Evolutionary conservation across 2,888 invertebrate genomes (phyloP).

Genomic region (Acleris laterana): DNA sequence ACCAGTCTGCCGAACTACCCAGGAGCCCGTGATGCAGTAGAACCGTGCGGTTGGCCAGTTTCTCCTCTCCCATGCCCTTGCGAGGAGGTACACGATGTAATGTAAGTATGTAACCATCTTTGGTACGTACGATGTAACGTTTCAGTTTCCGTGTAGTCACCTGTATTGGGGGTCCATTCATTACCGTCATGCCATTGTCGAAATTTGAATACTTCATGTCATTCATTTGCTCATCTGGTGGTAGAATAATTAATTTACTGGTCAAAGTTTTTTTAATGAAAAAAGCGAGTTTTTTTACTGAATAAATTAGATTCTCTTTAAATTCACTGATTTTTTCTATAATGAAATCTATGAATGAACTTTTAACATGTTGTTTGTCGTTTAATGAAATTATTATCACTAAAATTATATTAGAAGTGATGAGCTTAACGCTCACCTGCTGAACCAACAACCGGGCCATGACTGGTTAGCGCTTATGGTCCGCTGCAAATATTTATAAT

Average conservation of each 20-base stretch:
- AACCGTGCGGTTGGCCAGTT: not conserved
- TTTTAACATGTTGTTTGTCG: slow-evolving; percentile 2
- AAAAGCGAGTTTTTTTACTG: not conserved
- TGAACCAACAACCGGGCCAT: not conserved
- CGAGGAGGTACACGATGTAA: slow-evolving; percentile 1
- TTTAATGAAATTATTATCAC: not conserved
- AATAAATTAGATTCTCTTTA: not conserved
- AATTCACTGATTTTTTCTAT: not conserved
- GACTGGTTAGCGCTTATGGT: not conserved
- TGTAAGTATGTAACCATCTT: slow-evolving; percentile 17
- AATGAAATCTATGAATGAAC: slow-evolving; percentile 1
- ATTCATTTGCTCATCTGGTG: too few relatives aligned
- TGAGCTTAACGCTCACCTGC: not conserved
- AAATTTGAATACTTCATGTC: too few relatives aligned
- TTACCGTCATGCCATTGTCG: too few relatives aligned
- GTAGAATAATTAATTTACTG: not conserved
- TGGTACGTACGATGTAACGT: not conserved
- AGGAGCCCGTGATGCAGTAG: slow-evolving; percentile 20
- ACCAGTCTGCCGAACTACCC: slow-evolving; percentile 23
- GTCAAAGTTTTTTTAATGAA: not conserved
- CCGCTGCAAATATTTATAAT: not conserved
- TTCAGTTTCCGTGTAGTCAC: not conserved
- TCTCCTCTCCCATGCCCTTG: not conserved
- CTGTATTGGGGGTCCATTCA: not conserved
- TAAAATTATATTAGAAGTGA: not conserved